These are phyloP conservation scores for Mus spicilegus DNA, from an alignment of 2,113 vertebrate genomes.

Conservation along the genomic window DNA sequence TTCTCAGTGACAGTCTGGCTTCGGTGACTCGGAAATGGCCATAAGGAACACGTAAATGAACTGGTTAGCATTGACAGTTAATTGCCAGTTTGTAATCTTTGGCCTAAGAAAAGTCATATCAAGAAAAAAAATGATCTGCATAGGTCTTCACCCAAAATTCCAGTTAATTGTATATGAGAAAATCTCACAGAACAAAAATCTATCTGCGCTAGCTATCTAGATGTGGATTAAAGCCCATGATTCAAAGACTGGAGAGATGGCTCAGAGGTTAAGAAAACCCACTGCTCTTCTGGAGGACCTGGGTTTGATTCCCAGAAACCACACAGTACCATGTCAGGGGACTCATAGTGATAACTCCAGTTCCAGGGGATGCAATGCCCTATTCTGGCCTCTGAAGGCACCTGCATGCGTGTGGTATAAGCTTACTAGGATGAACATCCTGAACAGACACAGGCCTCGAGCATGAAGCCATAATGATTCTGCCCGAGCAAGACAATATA, in stretches of 20 bases:
- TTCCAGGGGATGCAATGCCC: not conserved
- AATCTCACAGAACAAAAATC: not conserved
- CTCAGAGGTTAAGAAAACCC: not conserved
- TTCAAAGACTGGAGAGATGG: not conserved
- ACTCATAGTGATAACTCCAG: not conserved
- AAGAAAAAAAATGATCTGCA: not conserved
- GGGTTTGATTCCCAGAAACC: not conserved
- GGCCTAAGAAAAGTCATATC: accelerated
- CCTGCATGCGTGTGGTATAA: too few species aligned
- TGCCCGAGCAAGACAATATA: not conserved
- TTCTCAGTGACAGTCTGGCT: accelerated
- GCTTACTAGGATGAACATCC: not conserved
- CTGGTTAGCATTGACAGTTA: accelerated
- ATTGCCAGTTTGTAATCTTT: accelerated
- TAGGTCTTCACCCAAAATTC: not conserved
- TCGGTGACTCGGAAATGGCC: accelerated
- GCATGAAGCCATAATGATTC: not conserved
- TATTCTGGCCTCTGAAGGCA: not conserved
- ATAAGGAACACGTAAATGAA: accelerated
- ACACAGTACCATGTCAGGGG: not conserved
- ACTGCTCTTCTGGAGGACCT: not conserved
- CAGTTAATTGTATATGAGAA: accelerated
- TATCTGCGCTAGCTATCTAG: accelerated
- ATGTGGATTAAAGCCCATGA: accelerated
- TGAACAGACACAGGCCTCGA: not conserved